Evolutionary conservation across 2,888 invertebrate species (phyloP).

Genomic region (Punctoribates punctum): DNA sequence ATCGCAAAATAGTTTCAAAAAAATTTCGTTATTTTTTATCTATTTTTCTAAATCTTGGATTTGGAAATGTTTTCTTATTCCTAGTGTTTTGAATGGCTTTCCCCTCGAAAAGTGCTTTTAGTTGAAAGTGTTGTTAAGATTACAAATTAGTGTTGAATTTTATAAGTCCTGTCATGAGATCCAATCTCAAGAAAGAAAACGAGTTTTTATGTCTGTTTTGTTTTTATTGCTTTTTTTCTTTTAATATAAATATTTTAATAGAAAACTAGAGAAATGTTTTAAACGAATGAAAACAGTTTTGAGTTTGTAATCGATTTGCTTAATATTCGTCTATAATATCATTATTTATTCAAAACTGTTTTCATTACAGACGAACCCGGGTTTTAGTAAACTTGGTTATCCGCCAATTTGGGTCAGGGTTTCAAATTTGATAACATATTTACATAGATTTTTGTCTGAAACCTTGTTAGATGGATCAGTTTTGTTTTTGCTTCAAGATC

Average conservation of each 20-base stretch:
- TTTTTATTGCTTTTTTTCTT: background rate
- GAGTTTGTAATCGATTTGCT: background rate
- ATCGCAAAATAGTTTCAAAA: background rate
- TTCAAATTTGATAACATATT: too few species aligned
- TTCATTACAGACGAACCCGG: too few species aligned
- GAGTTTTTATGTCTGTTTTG: background rate
- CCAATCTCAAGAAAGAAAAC: background rate
- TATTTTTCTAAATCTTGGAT: background rate
- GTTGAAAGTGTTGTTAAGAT: conserved; percentile 9
- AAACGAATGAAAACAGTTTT: too few species aligned
- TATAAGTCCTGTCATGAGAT: conserved; percentile 1
- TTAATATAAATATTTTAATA: conserved; percentile 1
- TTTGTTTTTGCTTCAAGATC: too few species aligned
- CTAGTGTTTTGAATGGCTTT: background rate
- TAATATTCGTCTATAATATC: background rate
- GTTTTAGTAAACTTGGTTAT: too few species aligned
- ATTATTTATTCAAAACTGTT: background rate
- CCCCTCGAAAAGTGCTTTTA: background rate
- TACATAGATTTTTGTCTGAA: too few species aligned
- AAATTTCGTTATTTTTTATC: background rate
- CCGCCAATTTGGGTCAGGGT: too few species aligned
- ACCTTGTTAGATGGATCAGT: too few species aligned
- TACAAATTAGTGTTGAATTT: conserved; percentile 11
- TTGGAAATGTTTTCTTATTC: background rate
- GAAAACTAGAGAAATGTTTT: background rate